Percentiles rank a stretch among this genome's conserved stretches.
These are phyloP conservation scores for Penaeus japonicus DNA, from an alignment of 1,140 invertebrate species.

Conservation along the genomic window DNA sequence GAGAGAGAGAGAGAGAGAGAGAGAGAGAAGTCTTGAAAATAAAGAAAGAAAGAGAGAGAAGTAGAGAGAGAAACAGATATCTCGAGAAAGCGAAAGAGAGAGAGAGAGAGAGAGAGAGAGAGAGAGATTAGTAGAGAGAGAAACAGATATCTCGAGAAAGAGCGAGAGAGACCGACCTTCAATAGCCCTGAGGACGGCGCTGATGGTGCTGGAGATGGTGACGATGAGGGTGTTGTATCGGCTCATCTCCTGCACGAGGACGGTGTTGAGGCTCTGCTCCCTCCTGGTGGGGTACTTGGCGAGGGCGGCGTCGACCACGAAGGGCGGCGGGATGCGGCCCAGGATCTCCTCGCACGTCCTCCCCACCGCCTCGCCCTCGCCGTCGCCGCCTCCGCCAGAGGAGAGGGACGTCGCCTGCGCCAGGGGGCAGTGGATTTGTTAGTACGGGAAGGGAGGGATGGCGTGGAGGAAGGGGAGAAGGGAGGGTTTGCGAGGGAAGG, in stretches of 20 bases:
- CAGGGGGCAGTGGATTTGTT: neutral
- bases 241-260: conserved; percentile 70
- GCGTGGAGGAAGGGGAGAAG: neutral
- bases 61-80: too few relatives aligned
- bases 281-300: conserved; percentile 67
- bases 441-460: neutral
- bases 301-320: conserved; percentile 65
- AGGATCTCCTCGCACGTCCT: conserved; percentile 67
- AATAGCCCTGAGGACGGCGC: conserved; percentile 54
- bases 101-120: too few relatives aligned
- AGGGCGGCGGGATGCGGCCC: conserved; percentile 65
- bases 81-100: too few relatives aligned
- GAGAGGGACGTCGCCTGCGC: conserved; percentile 42
- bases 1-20: too few relatives aligned
- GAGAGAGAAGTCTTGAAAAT: too few relatives aligned
- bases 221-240: conserved; percentile 67
- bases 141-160: too few relatives aligned
- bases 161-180: neutral
- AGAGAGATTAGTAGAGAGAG: too few relatives aligned
- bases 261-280: conserved; percentile 70
- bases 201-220: conserved; percentile 64
- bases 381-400: conserved; percentile 63
- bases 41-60: too few relatives aligned
- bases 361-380: conserved; percentile 64
- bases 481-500: neutral